A percentile compares a stretch with the other conserved stretches of the same genome.
Conservation (phyloP, 2,113 vertebrate species). For the Rhinichthys klamathensis region DNA sequence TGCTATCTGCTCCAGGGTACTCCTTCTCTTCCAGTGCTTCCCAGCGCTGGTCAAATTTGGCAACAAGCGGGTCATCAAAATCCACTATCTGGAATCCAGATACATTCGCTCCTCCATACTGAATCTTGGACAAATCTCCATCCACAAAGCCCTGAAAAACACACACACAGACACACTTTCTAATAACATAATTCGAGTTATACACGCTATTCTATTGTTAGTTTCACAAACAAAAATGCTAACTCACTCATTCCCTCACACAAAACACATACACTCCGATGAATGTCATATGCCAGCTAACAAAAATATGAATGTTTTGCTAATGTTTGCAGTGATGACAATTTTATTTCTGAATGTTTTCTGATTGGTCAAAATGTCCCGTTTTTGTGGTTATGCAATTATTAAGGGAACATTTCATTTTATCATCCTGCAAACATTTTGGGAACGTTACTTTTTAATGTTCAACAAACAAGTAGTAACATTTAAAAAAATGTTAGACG, state of each 20-base stretch:
- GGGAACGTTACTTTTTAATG: no score
- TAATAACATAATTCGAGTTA: background rate
- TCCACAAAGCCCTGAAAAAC: conserved; percentile 89
- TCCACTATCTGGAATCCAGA: conserved; percentile 98
- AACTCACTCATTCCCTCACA: no score
- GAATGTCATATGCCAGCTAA: background rate
- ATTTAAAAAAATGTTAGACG: no score
- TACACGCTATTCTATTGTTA: background rate
- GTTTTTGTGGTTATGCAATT: no score
- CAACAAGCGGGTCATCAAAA: conserved; percentile 91
- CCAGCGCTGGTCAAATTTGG: conserved; percentile 96
- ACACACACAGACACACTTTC: conserved; percentile 10
- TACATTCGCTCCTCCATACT: conserved; percentile 96
- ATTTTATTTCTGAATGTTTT: no score
- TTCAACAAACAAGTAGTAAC: no score
- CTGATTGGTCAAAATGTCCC: no score
- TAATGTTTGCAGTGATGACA: no score
- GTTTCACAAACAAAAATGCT: background rate
- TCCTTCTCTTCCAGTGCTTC: conserved; percentile 95
- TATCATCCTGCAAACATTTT: no score
- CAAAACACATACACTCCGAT: no score
- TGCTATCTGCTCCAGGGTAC: conserved; percentile 91
- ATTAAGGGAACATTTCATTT: no score
- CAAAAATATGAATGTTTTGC: no score
- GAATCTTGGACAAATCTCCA: conserved; percentile 95